Conservation (phyloP, 1,140 invertebrate species). For the Halyomorpha halys region DNA sequence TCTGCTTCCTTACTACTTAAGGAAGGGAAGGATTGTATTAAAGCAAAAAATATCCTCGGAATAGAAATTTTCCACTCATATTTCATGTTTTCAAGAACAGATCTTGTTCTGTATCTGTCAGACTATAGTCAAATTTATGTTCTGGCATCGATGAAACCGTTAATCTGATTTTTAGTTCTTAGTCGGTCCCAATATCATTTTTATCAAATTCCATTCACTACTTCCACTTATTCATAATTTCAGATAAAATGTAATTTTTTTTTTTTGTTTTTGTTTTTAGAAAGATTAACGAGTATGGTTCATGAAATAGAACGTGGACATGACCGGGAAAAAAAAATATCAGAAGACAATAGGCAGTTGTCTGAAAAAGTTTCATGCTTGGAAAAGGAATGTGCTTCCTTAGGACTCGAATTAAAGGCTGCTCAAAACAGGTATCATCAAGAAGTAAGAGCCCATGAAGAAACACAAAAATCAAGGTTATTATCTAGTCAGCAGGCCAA, state of each 20-base stretch:
- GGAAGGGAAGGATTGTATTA: no score
- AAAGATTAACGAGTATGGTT: constrained; percentile 46
- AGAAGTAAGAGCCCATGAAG: constrained; percentile 78
- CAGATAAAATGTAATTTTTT: background rate
- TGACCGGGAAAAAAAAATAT: constrained; percentile 56
- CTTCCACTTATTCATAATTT: no score
- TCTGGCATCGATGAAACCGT: no score
- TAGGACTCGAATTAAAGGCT: constrained; percentile 78
- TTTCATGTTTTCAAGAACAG: no score
- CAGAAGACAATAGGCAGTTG: constrained; percentile 65
- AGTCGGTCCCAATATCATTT: background rate
- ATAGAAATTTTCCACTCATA: no score
- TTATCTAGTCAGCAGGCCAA: constrained; percentile 80
- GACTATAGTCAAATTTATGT: no score
- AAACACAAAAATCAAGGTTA: constrained; percentile 71
- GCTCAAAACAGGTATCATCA: constrained; percentile 78
- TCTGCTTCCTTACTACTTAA: no score
- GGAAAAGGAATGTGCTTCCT: constrained; percentile 79
- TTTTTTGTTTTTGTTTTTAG: constrained; percentile 33
- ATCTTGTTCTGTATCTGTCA: no score
- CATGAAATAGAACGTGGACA: constrained; percentile 62
- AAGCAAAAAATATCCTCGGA: no score
- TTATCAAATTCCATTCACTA: no score
- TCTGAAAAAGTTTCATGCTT: constrained; percentile 68
- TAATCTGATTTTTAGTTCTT: no score